phyloP scores from a whole-genome alignment of 2,888 invertebrate genomes.

The Drosophila percnosoma region DNA sequence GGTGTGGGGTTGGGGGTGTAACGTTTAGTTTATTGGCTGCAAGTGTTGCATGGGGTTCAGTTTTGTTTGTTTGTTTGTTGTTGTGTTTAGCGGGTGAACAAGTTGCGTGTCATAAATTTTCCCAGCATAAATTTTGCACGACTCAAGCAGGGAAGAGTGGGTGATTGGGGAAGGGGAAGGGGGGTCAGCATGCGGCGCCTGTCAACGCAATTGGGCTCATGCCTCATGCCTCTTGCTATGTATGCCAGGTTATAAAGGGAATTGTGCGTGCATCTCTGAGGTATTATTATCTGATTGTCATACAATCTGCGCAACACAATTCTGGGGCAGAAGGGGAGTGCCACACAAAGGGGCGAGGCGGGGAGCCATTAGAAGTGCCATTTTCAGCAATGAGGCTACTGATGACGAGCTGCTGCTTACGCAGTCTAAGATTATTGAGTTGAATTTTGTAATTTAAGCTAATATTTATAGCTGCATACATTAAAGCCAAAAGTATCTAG shows the following conservation, averaged over 20 bases:
- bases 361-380: slow-evolving; percentile 27
- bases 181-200: slow-evolving; percentile 66
- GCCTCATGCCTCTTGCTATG: slow-evolving; percentile 9
- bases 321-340: slow-evolving; percentile 1
- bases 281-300: slow-evolving; percentile 80
- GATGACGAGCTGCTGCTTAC: background rate
- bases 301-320: slow-evolving; percentile 52
- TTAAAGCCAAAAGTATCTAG: background rate
- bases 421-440: background rate
- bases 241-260: slow-evolving; percentile 80
- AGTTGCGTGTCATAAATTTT: slow-evolving; percentile 82
- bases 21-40: slow-evolving; percentile 43
- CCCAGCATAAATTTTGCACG: slow-evolving; percentile 81
- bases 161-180: background rate
- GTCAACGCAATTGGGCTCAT: slow-evolving; percentile 68
- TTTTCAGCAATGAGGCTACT: slow-evolving; percentile 24
- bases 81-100: slow-evolving; percentile 73
- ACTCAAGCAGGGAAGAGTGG: background rate
- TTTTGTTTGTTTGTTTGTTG: slow-evolving; percentile 65
- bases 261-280: slow-evolving; percentile 78
- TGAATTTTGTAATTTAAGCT: too few species aligned
- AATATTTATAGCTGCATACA: background rate
- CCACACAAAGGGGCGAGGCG: background rate
- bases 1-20: slow-evolving; percentile 20
- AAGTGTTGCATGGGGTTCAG: slow-evolving; percentile 51